Conservation (phyloP, 2,888 invertebrate genomes). For the Xestoiulus laeticollis region DNA sequence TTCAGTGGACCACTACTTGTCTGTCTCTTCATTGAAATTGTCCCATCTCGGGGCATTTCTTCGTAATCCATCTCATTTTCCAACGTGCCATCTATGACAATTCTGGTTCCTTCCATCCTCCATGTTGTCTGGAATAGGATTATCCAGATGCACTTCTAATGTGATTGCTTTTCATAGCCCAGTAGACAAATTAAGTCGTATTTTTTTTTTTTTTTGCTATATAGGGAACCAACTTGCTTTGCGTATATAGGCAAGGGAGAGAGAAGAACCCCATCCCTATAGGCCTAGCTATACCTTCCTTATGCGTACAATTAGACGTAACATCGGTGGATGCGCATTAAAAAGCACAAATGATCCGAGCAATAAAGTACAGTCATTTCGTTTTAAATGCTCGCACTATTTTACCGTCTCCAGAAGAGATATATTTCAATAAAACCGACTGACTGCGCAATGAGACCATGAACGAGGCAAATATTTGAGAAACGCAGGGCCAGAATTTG, state of each 20-base stretch:
- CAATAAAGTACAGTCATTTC: conserved; percentile 35
- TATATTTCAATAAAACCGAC: conserved; percentile 32
- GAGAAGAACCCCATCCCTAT: not conserved
- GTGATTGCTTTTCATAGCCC: conserved; percentile 50
- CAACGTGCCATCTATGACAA: conserved; percentile 44
- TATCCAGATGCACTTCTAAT: conserved; percentile 48
- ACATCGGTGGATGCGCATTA: conserved; percentile 11
- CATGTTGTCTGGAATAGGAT: conserved; percentile 36
- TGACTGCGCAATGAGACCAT: not conserved
- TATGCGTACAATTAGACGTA: conserved; percentile 30
- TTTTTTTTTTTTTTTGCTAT: not conserved
- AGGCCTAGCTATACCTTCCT: not conserved
- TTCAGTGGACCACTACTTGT: not conserved
- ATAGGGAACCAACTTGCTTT: not conserved
- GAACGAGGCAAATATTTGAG: not conserved
- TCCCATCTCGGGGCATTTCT: conserved; percentile 45
- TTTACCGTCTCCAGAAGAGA: not conserved
- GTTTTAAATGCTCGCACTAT: conserved; percentile 32
- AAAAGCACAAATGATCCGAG: conserved; percentile 38
- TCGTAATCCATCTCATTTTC: conserved; percentile 50
- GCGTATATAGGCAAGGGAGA: not conserved
- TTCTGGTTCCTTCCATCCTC: conserved; percentile 15
- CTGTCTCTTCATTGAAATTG: conserved; percentile 38
- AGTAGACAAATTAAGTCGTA: conserved; percentile 46
- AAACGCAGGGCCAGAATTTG: not conserved